Evolutionary conservation across 1,140 invertebrate genomes (phyloP).

Genomic region (silkworm (Bombyx mori)): DNA sequence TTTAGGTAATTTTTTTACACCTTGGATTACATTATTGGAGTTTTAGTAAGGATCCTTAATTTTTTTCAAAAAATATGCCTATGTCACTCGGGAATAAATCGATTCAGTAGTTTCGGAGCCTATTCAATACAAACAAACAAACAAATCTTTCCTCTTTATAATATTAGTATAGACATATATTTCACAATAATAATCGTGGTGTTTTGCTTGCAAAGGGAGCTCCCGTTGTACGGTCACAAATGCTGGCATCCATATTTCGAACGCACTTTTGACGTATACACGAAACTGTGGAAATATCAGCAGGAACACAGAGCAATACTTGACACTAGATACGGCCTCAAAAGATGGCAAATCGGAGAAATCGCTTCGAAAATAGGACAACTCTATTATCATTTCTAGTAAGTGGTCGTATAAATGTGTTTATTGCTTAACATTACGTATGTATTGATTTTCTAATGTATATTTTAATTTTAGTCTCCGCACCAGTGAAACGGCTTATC

Average conservation of each 20-base stretch:
- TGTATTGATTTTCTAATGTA: not conserved
- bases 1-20: too few species aligned
- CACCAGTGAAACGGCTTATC: conserved; percentile 96
- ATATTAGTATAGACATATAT: too few species aligned
- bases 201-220: conserved; percentile 75
- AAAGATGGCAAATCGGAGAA: conserved; percentile 98
- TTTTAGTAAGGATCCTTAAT: too few species aligned
- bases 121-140: too few species aligned
- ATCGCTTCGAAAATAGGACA: conserved; percentile 99
- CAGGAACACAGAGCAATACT: conserved; percentile 94
- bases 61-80: too few species aligned
- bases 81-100: too few species aligned
- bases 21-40: too few species aligned
- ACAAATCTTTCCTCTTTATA: too few species aligned
- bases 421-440: not conserved
- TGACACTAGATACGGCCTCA: conserved; percentile 95
- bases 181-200: too few species aligned
- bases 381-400: conserved; percentile 99
- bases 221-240: conserved; percentile 97
- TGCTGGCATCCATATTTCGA: conserved; percentile 99
- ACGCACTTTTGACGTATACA: conserved; percentile 97
- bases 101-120: too few species aligned
- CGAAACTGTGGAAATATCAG: conserved; percentile 98
- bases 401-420: conserved; percentile 61
- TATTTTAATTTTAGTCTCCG: conserved; percentile 77